Conservation (phyloP, 2,797 vertebrate genomes). For the Euphonia xanthogaster region DNA sequence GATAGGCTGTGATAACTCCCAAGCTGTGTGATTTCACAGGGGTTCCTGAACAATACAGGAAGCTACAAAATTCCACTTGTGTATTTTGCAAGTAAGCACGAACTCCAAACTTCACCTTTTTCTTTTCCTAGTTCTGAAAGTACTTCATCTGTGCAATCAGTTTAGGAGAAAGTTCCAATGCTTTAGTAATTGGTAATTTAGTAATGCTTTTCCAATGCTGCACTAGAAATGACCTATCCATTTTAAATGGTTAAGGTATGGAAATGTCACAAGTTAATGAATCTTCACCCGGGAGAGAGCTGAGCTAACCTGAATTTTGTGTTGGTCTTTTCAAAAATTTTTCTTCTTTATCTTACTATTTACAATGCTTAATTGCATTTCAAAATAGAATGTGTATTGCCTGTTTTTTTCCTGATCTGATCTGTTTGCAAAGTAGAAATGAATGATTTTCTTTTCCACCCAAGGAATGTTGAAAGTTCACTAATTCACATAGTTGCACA, state of each 20-base stretch:
- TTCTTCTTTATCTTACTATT: neutral
- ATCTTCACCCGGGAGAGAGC: neutral
- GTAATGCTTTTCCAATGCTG: too few relatives aligned
- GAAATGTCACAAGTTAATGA: neutral
- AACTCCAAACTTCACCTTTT: neutral
- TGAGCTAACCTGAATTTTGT: neutral
- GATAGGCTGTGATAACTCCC: neutral
- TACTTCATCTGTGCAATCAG: neutral
- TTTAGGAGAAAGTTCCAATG: neutral
- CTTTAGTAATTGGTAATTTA: too few relatives aligned
- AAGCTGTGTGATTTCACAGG: neutral
- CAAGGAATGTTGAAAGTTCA: neutral
- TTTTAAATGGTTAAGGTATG: neutral
- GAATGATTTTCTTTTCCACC: neutral
- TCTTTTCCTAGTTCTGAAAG: neutral
- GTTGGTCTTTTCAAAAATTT: fast-evolving
- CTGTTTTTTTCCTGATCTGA: neutral
- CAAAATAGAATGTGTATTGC: neutral
- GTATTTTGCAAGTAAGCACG: neutral
- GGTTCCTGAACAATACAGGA: neutral
- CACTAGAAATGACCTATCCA: neutral
- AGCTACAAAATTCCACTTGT: neutral
- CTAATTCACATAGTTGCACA: neutral
- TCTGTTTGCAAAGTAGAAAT: neutral
- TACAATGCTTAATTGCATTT: neutral